Base-by-base conservation (phyloP, 2,113 vertebrate genomes). In the Isurus oxyrinchus region DNA sequence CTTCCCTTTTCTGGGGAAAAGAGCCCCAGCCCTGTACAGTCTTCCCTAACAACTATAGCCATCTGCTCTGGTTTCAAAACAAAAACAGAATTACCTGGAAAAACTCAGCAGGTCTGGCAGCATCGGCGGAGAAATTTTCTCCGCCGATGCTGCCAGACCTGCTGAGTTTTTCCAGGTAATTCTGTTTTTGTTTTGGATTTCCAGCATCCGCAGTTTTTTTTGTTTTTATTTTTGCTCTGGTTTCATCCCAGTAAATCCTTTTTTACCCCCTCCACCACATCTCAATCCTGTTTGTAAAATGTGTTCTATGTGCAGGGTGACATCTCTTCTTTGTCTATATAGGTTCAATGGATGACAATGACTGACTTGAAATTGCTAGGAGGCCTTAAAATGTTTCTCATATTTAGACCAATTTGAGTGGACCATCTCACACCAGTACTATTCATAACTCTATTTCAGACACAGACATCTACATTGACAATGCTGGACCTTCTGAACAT, bases 401-500 rank as follows among this genome's bases (percentile, higher is more conserved):
- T 95, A 3, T 49, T 95, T 21, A 72, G 40, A 95, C 8, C 67
- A 44, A 23, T 14, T 55, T 53, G 27, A 55, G 27, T 35, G 94
- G 53, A 55, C 44, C 27, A 55, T 35, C 25, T 95, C 63, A 95
- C 63, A 66, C 63, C 66, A 95, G 44, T 44, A 27, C 14, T 13
- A 49, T 21, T 72, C 55, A 27, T 72, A 53, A 76, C 23, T 84
- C 13, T 72, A 96, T 57, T 97, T 76, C 98, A 99, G 99, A 98
- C 97, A 94, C 98, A 99, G 44, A 97, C 97, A n/a, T 98, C 98
- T 49, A 98, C 97, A 0, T 97, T 99, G 96, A 98, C 97, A 66
- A 99, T 99, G 98, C 97, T 98, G 96, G 98, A 99, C 96, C 98
- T 99, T 97, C 97, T 99, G 96, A 98, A 98, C 81, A 99, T 99